A percentile compares a stretch with the other conserved stretches of the same genome.
Conservation (phyloP, 2,113 vertebrate species). For the Chionomys nivalis region DNA sequence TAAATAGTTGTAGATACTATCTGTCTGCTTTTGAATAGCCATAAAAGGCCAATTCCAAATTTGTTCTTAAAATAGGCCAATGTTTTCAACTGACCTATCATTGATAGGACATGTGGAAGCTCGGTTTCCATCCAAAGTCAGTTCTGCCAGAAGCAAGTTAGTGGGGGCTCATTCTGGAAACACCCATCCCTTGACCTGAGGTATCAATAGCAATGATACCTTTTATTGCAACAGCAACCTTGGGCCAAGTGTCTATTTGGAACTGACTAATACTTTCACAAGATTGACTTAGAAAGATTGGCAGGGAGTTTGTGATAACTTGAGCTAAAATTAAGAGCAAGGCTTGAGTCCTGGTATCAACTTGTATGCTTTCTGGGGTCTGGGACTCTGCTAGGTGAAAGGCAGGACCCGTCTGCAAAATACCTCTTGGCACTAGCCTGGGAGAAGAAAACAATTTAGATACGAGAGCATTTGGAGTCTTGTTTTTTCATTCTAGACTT, state of each 20-base stretch:
- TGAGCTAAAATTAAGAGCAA: background rate
- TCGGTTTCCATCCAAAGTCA: background rate
- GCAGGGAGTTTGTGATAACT: background rate
- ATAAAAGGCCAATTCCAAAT: conserved; percentile 55
- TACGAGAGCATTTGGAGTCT: background rate
- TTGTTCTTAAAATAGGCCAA: conserved; percentile 48
- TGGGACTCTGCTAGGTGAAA: background rate
- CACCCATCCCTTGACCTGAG: background rate
- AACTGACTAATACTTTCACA: background rate
- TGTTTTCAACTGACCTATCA: background rate
- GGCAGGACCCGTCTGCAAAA: background rate
- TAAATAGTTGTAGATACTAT: conserved; percentile 76
- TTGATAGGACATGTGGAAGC: background rate
- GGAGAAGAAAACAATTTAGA: background rate
- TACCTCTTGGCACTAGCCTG: background rate
- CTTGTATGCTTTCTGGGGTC: background rate
- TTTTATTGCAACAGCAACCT: background rate
- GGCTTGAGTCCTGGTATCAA: background rate
- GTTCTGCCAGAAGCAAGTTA: background rate
- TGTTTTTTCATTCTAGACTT: background rate
- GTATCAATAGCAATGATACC: background rate
- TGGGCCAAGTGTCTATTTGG: background rate
- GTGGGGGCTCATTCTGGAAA: background rate
- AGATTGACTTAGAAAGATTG: background rate
- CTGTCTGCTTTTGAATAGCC: conserved; percentile 49